Evolutionary conservation across 1,140 invertebrate species (phyloP), one percentile per base, ranked within the genome.

Genomic region (Cydia splendana): DNA sequence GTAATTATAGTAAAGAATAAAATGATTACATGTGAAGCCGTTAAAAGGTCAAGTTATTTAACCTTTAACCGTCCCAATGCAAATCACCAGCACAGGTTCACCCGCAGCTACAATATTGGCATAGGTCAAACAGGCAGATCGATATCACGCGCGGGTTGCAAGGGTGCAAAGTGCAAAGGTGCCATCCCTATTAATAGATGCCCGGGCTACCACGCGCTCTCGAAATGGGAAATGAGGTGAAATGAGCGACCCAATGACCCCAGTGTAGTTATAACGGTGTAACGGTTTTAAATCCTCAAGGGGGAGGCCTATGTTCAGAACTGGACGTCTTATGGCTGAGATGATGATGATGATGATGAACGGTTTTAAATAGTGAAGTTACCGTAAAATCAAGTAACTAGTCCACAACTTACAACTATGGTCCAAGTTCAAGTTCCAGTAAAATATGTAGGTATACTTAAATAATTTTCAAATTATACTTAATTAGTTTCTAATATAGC

Each of bases 81-180:
- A 53, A 53, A 62, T 62, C 57, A 20, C 4, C 53, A 4, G 24
- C 57, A 62, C 24, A 62, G 20, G 51, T 24, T 62, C 57, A 24
- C 53, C 53, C 57, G 6, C 57, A 62, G 15, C 28, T 65, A 67
- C 65, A 38, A 67, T 67, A 67, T 67, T 67, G 65, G 28, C 28
- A 67, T 67, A 67, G 65, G 65, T 67, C 65, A 67, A 65, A 38
- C 65, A 18, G 65, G 13, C 65, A 51, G 12, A 74, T 74, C 71
- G 71, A 74, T 74, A 74, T 7, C 9, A 42, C 71, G 38, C 38
- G 71, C 38, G 13, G 34, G 69, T 13, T 38, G 69, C 42, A 51
- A 4, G 13, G 20, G 38, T 24, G 71, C 42, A 74, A 74, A 74
- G 30, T 74, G 71, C 71, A 74, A 74, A 74, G 71, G 71, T 73